phyloP scores from a whole-genome alignment of 1,140 invertebrate species.

The Bradysia coprophila region DNA sequence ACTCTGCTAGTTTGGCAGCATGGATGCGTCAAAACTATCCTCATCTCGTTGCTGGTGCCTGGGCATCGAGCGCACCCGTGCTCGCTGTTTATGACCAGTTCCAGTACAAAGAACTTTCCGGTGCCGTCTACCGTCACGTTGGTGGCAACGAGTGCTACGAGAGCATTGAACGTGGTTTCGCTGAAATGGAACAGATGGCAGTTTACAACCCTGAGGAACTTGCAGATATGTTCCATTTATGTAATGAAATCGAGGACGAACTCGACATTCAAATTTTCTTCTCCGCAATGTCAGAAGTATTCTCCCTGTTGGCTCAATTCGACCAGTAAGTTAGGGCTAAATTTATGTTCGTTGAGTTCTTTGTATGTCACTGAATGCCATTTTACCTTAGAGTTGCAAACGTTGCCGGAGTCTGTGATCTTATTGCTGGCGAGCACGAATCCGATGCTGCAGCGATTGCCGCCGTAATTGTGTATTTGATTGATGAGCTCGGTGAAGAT shows the following conservation, averaged over 20 bases:
- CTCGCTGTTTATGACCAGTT: slow-evolving; percentile 45
- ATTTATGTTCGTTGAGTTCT: too few species aligned
- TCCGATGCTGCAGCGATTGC: background rate
- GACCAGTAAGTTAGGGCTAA: slow-evolving; percentile 9
- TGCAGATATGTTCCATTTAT: slow-evolving; percentile 16
- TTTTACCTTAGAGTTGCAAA: background rate
- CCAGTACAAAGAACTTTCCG: slow-evolving; percentile 15
- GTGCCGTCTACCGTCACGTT: slow-evolving; percentile 8
- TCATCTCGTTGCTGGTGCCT: slow-evolving; percentile 47
- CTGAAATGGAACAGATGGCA: slow-evolving; percentile 24
- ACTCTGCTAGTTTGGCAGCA: slow-evolving; percentile 54
- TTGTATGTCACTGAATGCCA: too few species aligned
- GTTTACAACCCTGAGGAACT: slow-evolving; percentile 9
- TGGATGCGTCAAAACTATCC: slow-evolving; percentile 64
- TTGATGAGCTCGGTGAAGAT: background rate
- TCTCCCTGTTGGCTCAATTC: slow-evolving; percentile 14
- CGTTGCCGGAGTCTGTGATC: background rate
- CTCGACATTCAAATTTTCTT: slow-evolving; percentile 17
- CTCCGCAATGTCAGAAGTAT: slow-evolving; percentile 15
- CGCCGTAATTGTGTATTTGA: background rate
- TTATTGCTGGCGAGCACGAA: background rate
- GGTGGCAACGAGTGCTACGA: slow-evolving; percentile 27
- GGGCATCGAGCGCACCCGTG: slow-evolving; percentile 61
- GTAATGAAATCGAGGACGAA: slow-evolving; percentile 18
- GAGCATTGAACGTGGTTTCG: slow-evolving; percentile 30